Conservation (phyloP, 2,113 vertebrate genomes). For the Phoenicopterus ruber region DNA sequence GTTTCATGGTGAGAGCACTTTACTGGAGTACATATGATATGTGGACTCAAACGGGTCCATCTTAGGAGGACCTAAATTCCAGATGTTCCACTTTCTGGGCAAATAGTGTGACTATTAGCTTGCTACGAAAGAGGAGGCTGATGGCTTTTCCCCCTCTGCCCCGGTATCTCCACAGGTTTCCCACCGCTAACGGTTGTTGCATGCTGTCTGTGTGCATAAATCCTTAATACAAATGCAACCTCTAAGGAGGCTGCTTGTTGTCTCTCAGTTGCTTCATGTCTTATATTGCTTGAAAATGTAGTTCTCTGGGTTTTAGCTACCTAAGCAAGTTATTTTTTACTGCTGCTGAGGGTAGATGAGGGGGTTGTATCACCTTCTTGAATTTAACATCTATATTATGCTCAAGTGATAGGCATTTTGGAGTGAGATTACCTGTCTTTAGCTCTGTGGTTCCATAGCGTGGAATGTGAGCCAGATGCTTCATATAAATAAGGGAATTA, state of each 20-base stretch:
- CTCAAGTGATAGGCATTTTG: rapidly evolving
- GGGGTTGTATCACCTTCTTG: not conserved
- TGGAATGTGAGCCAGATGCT: not conserved
- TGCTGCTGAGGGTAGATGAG: not conserved
- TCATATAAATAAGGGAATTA: not conserved
- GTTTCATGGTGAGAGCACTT: not conserved
- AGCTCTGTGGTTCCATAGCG: not conserved
- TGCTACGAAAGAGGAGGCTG: too few relatives aligned
- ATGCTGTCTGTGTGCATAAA: not conserved
- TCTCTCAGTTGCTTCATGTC: not conserved
- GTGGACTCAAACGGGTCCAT: not conserved
- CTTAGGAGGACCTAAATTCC: not conserved
- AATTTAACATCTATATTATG: not conserved
- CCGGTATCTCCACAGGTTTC: not conserved
- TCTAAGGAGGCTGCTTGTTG: not conserved
- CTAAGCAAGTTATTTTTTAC: not conserved
- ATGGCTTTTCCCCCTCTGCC: not conserved
- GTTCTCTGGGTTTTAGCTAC: not conserved
- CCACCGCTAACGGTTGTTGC: rapidly evolving
- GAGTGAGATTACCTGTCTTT: not conserved
- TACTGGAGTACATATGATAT: too few relatives aligned
- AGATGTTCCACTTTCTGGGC: not conserved
- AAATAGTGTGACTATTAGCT: not conserved
- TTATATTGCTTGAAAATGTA: not conserved
- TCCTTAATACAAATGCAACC: not conserved